Base-by-base conservation (phyloP, 2,113 vertebrate species). In the Tychaedon coryphoeus region DNA sequence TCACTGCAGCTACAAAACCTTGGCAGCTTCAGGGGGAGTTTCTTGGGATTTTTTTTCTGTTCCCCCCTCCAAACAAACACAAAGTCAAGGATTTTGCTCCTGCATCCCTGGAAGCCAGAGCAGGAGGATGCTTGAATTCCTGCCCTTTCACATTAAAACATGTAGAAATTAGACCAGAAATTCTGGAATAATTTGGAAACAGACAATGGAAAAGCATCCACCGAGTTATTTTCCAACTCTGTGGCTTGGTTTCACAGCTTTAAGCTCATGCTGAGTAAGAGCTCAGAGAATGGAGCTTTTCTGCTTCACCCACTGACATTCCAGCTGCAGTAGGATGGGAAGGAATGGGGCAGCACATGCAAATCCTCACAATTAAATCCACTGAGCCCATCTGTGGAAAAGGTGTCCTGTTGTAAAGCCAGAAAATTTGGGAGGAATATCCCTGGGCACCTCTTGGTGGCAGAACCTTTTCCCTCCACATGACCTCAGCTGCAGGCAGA, bases 251-350 rank as follows among this genome's bases (percentile, higher is more conserved):
- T 20, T 64, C 81, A 23, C 33, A 57, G 72, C 12, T 73, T 23
- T 28, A 19, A 40, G 53, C 23, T 89, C 65, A 24, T 4, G 22
- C 76, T 43, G 90, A 94, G 87, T 64, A n/a, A 74, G 72, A 71
- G 53, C 80, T 60, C 57, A 31, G 87, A 96, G 84, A 95, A 95
- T 2, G 82, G 77, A 93, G 92, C 90, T 96, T 74, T 90, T 95
- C 25, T 60, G 77, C 48, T 57, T 90, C 95, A 93, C 93, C 96
- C 96, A 95, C 95, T 87, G 5, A 57, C 87, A 96, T 90, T 92
- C 96, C 96, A 88, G 33, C 40, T 19, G 7, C 36, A 95, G 93
- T 91, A 34, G 92, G 96, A 91, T 28, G 53, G 92, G 70, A 95
- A 94, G 33, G 93, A 96, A 61, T 0, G 19, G 69, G 77, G 45